Percentiles rank a stretch among this genome's conserved stretches.
Conservation (phyloP, 2,888 invertebrate species). For the Stenoptilia bipunctidactyla region DNA sequence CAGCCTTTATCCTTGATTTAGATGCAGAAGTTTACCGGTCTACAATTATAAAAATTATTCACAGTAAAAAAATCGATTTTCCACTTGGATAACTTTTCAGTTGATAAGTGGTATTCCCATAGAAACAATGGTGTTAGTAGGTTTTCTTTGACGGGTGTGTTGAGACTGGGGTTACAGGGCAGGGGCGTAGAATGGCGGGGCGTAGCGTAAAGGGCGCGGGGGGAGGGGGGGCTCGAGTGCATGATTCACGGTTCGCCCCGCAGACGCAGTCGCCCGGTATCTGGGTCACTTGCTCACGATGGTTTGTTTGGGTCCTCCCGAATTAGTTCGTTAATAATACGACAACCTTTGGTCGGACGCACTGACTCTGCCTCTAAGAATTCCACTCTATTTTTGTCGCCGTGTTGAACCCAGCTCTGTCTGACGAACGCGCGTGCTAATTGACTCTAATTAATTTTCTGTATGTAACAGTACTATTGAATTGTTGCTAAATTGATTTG, state of each 20-base stretch:
- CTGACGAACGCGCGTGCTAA: too few species aligned
- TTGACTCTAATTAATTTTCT: too few species aligned
- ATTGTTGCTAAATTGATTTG: too few species aligned
- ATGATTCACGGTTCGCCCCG: conserved; percentile 46
- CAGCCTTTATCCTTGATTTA: too few species aligned
- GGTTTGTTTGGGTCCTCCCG: conserved; percentile 67
- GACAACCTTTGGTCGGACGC: conserved; percentile 49
- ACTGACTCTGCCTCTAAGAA: conserved; percentile 19
- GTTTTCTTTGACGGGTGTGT: conserved; percentile 4
- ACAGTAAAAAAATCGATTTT: too few species aligned
- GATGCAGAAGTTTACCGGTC: too few species aligned
- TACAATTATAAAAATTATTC: too few species aligned
- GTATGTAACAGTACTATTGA: too few species aligned
- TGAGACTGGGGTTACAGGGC: background rate
- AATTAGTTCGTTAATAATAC: conserved; percentile 64
- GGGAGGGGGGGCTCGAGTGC: conserved; percentile 24
- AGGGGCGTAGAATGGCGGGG: too few species aligned
- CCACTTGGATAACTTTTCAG: too few species aligned
- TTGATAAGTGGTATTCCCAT: too few species aligned
- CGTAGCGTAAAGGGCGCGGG: conserved; percentile 10
- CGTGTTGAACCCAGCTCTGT: too few species aligned
- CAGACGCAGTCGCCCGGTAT: conserved; percentile 49
- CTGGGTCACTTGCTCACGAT: conserved; percentile 62
- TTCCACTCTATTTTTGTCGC: conserved; percentile 38
- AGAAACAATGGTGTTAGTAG: background rate